These are phyloP conservation scores for Sphecodes monilicornis DNA, from an alignment of 2,888 invertebrate species.

Conservation along the genomic window DNA sequence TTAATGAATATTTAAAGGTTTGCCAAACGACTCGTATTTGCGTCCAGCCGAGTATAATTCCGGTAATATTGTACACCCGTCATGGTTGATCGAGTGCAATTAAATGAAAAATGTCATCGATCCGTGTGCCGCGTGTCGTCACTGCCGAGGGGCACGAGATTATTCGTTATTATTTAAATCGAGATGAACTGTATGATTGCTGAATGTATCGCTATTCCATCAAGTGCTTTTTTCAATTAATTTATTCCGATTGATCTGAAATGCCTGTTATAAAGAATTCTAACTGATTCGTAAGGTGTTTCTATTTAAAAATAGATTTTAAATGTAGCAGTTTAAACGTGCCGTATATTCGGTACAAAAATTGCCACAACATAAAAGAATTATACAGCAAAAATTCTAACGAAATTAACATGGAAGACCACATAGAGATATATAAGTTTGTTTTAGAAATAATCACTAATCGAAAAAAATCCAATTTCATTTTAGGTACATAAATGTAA, in stretches of 20 bases:
- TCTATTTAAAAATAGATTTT: neutral
- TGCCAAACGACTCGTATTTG: slow-evolving; percentile 12
- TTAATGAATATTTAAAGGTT: slow-evolving; percentile 28
- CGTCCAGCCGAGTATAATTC: slow-evolving; percentile 3
- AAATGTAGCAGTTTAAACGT: neutral
- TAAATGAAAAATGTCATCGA: slow-evolving; percentile 27
- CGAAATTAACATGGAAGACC: too few relatives aligned
- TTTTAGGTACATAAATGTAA: neutral
- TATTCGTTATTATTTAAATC: slow-evolving; percentile 34
- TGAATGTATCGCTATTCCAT: neutral
- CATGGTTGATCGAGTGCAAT: slow-evolving; percentile 9
- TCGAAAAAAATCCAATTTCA: neutral
- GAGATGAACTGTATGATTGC: neutral
- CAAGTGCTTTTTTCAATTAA: slow-evolving; percentile 12
- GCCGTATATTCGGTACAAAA: neutral
- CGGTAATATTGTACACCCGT: slow-evolving; percentile 24
- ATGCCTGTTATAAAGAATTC: neutral
- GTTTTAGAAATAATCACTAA: neutral
- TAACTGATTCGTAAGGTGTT: neutral
- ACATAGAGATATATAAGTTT: neutral
- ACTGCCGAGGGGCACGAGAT: neutral
- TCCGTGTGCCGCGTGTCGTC: neutral
- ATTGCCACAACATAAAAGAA: neutral
- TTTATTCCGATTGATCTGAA: slow-evolving; percentile 24
- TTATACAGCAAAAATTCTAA: neutral